Evolutionary conservation across 2,113 vertebrate genomes (phyloP), one percentile per base, ranked within the genome.

Genomic region (Junco hyemalis): DNA sequence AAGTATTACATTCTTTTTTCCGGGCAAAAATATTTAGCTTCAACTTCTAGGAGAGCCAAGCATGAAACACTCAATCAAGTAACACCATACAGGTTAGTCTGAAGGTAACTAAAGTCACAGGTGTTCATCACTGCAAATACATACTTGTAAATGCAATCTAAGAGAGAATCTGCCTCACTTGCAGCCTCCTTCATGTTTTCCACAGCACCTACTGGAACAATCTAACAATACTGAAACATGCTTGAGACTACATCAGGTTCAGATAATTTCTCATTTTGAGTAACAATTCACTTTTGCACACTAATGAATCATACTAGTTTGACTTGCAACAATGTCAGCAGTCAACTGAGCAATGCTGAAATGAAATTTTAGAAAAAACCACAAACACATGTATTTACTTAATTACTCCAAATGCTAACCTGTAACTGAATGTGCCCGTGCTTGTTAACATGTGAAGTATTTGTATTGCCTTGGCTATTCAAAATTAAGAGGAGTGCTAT

Each of bases 161-260:
- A 79, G 42, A 71, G 18, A 36, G 11, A 51, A 33, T 70, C 29
- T 64, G 33, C 14, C 59, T 54, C 14, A 33, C 18, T 90, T 83
- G 35, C 57, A 51, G 14, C 19, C 54, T 85, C 35, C 28, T 74
- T 90, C 23, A 51, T 31, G 12, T 45, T 64, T 86, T 63, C 36
- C 56, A 38, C 21, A 70, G 38, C 23, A 76, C 35, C 80, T 76
- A 59, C 73, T 38, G 9, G 35, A 92, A 93, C 71, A 60, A 60
- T 44, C 28, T 24, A 92, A 79, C 53, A 78, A 68, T 18, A 66
- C 4, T 59, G 42, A 85, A 90, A 92, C 50, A 33, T 29, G 25
- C 33, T 65, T 0, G 0, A 36, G 20, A 76, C 28, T 22, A 86
- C 5, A 38, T 0, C 36, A 4, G 20, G 85, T 45, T 74, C 61